phyloP scores from a whole-genome alignment of 1,140 invertebrate species.

The silkworm (Bombyx mori) region DNA sequence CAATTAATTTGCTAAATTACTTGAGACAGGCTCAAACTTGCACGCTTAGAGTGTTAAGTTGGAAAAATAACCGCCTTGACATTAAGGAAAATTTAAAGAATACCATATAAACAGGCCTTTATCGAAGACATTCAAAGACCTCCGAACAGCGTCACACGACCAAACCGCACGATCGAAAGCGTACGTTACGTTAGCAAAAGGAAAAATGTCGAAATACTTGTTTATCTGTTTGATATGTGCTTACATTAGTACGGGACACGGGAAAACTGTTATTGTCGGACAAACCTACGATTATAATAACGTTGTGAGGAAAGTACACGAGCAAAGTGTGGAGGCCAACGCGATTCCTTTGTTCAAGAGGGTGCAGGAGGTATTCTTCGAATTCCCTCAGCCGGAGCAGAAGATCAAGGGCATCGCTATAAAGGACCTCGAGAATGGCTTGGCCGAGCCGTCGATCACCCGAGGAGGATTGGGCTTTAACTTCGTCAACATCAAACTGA shows the following conservation, averaged over 20 bases:
- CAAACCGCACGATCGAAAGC: neutral
- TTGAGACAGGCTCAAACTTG: too few species aligned
- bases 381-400: conserved; percentile 46
- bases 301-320: conserved; percentile 37
- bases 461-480: conserved; percentile 46
- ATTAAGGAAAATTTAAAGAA: conserved; percentile 2
- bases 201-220: too few species aligned
- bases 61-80: too few species aligned
- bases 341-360: conserved; percentile 36
- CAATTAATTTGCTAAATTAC: too few species aligned
- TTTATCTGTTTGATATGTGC: conserved; percentile 6
- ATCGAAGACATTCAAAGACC: conserved; percentile 20
- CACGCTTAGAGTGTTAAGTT: too few species aligned
- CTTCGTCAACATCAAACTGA: conserved; percentile 47
- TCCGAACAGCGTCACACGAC: conserved; percentile 13
- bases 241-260: conserved; percentile 14
- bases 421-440: conserved; percentile 26
- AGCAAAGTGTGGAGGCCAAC: conserved; percentile 28
- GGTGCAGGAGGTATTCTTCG: conserved; percentile 42
- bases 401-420: conserved; percentile 57
- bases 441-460: conserved; percentile 27
- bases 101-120: neutral
- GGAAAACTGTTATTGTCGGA: conserved; percentile 43
- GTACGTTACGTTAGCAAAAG: too few species aligned
- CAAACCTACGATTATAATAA: conserved; percentile 39